Evolutionary conservation across 2,888 invertebrate genomes (phyloP).

Genomic region (Odontothrips loti): DNA sequence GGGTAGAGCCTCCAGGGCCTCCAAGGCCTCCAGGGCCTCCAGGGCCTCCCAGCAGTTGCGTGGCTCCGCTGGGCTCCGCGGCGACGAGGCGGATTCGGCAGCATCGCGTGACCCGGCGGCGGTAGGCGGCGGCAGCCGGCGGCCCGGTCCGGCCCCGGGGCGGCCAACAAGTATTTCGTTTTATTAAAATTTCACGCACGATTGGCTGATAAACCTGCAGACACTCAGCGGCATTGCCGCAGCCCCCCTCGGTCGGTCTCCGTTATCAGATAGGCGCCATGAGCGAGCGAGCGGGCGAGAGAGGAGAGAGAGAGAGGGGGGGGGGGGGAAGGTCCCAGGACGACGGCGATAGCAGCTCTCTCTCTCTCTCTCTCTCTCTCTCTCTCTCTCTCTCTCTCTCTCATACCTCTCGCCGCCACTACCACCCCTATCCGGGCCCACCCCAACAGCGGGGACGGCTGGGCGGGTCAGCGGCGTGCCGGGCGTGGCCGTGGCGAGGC

Average conservation of each 20-base stretch:
- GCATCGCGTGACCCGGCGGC: background rate
- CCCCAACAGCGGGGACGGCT: background rate
- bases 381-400: too few relatives aligned
- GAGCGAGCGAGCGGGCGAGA: background rate
- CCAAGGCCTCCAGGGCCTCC: too few relatives aligned
- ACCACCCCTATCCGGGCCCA: too few relatives aligned
- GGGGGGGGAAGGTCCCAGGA: background rate
- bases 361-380: too few relatives aligned
- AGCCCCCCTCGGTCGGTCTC: background rate
- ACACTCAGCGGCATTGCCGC: background rate
- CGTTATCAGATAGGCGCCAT: background rate
- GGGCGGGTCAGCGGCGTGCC: background rate
- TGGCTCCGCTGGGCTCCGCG: background rate
- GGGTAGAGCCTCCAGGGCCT: background rate
- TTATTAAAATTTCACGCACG: slow-evolving; percentile 11
- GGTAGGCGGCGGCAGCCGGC: background rate
- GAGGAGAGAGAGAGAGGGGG: background rate
- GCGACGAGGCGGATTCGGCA: background rate
- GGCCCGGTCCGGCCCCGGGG: background rate
- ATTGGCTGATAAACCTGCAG: background rate
- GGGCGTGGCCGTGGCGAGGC: background rate
- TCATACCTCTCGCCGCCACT: too few relatives aligned
- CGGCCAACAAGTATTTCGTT: background rate
- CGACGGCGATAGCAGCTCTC: too few relatives aligned
- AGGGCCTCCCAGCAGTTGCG: background rate